These are phyloP conservation scores for Takifugu bimaculatus DNA, from an alignment of 2,113 vertebrate species.

Conservation along the genomic window DNA sequence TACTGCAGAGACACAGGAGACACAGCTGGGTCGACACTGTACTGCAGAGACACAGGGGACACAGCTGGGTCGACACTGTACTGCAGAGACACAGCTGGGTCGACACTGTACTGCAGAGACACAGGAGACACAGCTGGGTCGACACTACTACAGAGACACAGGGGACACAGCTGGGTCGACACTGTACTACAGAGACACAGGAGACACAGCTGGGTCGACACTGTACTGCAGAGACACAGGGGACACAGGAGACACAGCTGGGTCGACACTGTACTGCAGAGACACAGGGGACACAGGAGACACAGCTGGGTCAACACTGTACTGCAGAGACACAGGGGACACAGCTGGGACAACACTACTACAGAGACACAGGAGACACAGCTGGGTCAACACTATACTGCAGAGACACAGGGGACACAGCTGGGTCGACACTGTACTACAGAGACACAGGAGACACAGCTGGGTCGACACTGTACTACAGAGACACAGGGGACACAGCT, in stretches of 20 bases:
- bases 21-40: too few species aligned
- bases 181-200: constrained; percentile 67
- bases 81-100: constrained; percentile 1
- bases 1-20: constrained; percentile 59
- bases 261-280: constrained; percentile 66
- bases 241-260: background rate
- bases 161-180: constrained; percentile 26
- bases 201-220: background rate
- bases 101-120: too few species aligned
- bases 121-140: background rate
- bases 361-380: background rate
- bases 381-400: background rate
- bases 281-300: constrained; percentile 17
- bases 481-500: constrained; percentile 15
- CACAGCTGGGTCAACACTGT: constrained; percentile 43
- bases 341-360: background rate
- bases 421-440: background rate
- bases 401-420: too few species aligned
- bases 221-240: background rate
- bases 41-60: background rate
- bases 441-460: constrained; percentile 2
- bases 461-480: constrained; percentile 67
- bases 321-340: constrained; percentile 55
- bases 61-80: background rate
- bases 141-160: background rate